Conservation (phyloP, 1,140 invertebrate species). For the Drosophila kanapiae region DNA sequence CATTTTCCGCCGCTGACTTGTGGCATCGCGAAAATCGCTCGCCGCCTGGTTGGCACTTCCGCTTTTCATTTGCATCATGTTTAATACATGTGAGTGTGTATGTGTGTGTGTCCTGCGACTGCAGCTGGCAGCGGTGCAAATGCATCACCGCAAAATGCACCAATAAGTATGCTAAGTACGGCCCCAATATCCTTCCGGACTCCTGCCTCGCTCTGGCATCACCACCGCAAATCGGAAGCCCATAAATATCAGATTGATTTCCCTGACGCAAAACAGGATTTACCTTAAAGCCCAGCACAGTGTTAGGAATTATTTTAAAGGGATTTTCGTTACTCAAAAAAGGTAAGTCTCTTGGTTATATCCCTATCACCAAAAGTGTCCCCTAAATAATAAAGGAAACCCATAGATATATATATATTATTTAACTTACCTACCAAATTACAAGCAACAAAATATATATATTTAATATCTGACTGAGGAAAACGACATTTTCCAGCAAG, state of each 20-base stretch:
- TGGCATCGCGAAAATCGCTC: slow-evolving; percentile 43
- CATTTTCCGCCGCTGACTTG: slow-evolving; percentile 39
- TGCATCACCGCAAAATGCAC: slow-evolving; percentile 61
- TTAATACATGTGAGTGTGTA: slow-evolving; percentile 34
- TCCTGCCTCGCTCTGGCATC: background rate
- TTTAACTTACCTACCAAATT: too few species aligned
- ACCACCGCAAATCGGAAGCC: slow-evolving; percentile 35
- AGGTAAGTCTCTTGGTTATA: background rate
- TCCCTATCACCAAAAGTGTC: too few species aligned
- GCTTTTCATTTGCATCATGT: slow-evolving; percentile 73
- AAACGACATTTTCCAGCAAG: slow-evolving; percentile 4
- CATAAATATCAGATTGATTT: slow-evolving; percentile 75
- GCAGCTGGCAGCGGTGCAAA: slow-evolving; percentile 14
- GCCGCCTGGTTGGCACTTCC: slow-evolving; percentile 63
- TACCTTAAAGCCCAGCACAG: background rate
- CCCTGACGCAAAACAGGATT: background rate
- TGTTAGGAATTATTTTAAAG: too few species aligned
- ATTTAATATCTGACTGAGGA: slow-evolving; percentile 13
- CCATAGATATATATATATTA: background rate
- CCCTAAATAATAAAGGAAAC: background rate
- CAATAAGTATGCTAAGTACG: slow-evolving; percentile 80
- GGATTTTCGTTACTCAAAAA: background rate
- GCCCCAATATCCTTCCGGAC: slow-evolving; percentile 24
- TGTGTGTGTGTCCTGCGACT: slow-evolving; percentile 2
- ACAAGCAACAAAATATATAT: slow-evolving; percentile 10